Evolutionary conservation across 2,888 invertebrate species (phyloP), one percentile per base, ranked within the genome.

Genomic region (Megalurothrips usitatus): DNA sequence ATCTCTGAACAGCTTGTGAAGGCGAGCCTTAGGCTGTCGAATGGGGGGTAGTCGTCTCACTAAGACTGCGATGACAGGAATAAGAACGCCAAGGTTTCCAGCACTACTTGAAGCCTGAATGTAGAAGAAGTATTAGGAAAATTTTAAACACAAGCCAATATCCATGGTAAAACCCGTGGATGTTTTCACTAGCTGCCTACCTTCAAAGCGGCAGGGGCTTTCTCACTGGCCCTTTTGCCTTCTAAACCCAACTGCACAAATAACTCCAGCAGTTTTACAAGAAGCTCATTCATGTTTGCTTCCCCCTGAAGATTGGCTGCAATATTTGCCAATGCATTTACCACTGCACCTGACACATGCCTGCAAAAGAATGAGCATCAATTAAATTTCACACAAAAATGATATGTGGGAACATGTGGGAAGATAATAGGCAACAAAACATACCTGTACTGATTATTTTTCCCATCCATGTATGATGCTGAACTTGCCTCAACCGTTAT

Each of bases 171-270:
- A n/a, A n/a, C n/a, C n/a, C n/a, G n/a, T n/a, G n/a, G n/a, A n/a
- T n/a, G n/a, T n/a, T n/a, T n/a, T n/a, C n/a, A n/a, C n/a, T n/a
- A n/a, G n/a, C n/a, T n/a, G n/a, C n/a, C 83, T 86, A 91, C 90
- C 88, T 91, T 89, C 84, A 90, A 88, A 87, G 89, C 89, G 34
- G 89, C 93, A 3, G 96, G 94, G 47, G 95, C 93, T 86, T 97
- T 95, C 85, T 99, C 99, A 79, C 96, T 96, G 49, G 97, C 96
- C 78, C 98, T 90, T 87, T 99, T 98, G 0, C 98, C 97, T 87
- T 99, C 99, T 81, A 99, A 89, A 0, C 99, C 99, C 82, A 99
- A 92, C 87, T 98, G 98, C 0, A 99, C 98, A 88, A 99, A 99
- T 79, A 99, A 89, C 88, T 99, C 99, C 80, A 99, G 89, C 80